Base-by-base conservation (phyloP, 2,888 invertebrate genomes). In the Chymomyza caudatula region DNA sequence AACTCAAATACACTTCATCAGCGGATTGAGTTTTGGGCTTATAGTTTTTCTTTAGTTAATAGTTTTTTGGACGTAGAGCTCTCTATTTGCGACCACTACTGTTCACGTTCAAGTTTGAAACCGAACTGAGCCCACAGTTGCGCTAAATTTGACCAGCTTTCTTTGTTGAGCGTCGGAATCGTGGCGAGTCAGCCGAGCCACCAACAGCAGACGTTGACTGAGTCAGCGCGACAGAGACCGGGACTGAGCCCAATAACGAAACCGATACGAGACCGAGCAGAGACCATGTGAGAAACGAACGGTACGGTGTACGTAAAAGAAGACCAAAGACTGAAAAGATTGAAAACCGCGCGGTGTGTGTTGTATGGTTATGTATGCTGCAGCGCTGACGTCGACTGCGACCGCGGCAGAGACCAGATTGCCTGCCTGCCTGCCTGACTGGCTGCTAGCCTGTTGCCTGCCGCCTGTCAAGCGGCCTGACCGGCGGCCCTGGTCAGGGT, bases 51-150 rank as follows among this genome's bases (percentile, higher is more conserved):
- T 47, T 44, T 29, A 3, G 44, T 37, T 11, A 4, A 44, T 44
- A 17, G 19, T 17, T n/a, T 49, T 49, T 17, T 25, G 25, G 6
- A 25, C 25, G 25, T 25, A 25, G 25, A 25, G 25, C 11, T 37
- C 11, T 37, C 29, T 81, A 78, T 67, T 77, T 68, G 69, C 76
- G 83, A 66, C 59, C 78, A 80, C 77, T 82, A 65, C 76, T 84
- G 77, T 71, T 78, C 87, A 77, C 87, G 84, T 77, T 81, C 86
- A 87, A 86, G 85, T 87, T 85, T 87, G 74, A 86, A 88, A 88
- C 84, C 88, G 86, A 87, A 88, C 88, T 88, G 85, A 88, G 73
- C 76, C 76, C 78, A 86, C 73, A 80, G 85, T 80, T 83, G 82
- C 73, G 75, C 77, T 79, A 78, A 82, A 80, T 78, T 81, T 77